These are phyloP conservation scores for Dendrocopos noguchii DNA, from an alignment of 2,113 vertebrate species.

Conservation along the genomic window DNA sequence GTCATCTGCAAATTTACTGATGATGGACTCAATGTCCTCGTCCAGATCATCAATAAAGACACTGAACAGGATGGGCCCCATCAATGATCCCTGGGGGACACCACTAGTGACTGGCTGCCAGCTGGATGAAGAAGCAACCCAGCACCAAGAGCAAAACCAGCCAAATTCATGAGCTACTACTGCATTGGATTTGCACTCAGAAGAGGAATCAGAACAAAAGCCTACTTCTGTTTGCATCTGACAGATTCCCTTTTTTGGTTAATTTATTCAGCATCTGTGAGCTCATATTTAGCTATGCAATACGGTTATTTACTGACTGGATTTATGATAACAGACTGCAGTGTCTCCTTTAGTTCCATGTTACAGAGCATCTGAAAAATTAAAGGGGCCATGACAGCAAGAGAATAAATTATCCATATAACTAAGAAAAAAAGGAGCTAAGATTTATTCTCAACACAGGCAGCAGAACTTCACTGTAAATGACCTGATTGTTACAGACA, in stretches of 20 bases:
- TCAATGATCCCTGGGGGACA: no score
- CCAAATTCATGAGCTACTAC: not conserved
- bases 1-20: no score
- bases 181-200: rapidly evolving
- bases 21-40: no score
- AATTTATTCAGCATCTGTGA: not conserved
- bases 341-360: not conserved
- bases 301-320: not conserved
- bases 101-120: no score
- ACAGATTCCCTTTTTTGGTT: not conserved
- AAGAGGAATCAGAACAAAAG: not conserved
- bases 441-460: not conserved
- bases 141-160: not conserved
- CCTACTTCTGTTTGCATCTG: not conserved
- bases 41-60: no score
- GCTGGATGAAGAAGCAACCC: not conserved
- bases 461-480: not conserved
- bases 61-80: no score
- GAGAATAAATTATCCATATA: not conserved
- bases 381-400: not conserved
- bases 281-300: not conserved
- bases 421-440: not conserved
- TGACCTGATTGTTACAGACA: not conserved
- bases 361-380: not conserved
- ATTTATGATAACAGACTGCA: not conserved